phyloP scores from a whole-genome alignment of 1,140 invertebrate species.

The Doryteuthis pealeii region DNA sequence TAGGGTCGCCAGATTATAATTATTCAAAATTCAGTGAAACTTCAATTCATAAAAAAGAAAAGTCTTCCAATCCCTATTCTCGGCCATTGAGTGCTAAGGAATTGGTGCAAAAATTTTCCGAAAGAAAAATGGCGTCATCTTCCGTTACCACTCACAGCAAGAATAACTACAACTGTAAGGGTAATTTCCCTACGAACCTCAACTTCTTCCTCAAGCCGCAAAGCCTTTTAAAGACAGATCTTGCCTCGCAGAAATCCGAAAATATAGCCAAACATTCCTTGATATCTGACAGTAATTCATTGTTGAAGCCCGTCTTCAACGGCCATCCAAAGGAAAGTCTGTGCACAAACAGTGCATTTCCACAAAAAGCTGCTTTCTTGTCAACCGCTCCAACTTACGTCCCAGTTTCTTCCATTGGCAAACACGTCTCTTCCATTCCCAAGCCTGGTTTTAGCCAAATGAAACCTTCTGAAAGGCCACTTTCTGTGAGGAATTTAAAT shows the following conservation, averaged over 20 bases:
- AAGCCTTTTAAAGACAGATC: conserved; percentile 10
- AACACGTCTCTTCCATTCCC: conserved; percentile 21
- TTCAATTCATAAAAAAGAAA: conserved; percentile 15
- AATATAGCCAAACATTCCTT: conserved; percentile 10
- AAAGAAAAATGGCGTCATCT: not conserved
- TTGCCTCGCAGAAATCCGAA: not conserved
- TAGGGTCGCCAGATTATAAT: conserved; percentile 16
- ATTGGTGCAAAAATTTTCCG: conserved; percentile 28
- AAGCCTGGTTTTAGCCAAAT: conserved; percentile 23
- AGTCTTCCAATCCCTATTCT: conserved; percentile 41
- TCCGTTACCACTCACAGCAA: conserved; percentile 11
- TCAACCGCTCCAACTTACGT: conserved; percentile 15
- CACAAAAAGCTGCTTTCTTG: conserved; percentile 21
- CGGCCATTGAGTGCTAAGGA: conserved; percentile 55
- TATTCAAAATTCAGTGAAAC: conserved; percentile 34
- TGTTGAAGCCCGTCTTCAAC: conserved; percentile 18
- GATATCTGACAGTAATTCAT: conserved; percentile 23
- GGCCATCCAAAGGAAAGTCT: conserved; percentile 17
- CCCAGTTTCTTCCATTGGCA: not conserved
- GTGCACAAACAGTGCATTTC: conserved; percentile 20
- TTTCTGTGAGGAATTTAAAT: conserved; percentile 45
- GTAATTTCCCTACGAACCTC: conserved; percentile 11
- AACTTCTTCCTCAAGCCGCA: conserved; percentile 15
- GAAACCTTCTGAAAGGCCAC: conserved; percentile 22
- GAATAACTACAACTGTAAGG: conserved; percentile 5